A percentile compares a stretch with the other conserved stretches of the same genome.
Evolutionary conservation across 2,888 invertebrate species (phyloP).

Genomic region (Orgyia antiqua): DNA sequence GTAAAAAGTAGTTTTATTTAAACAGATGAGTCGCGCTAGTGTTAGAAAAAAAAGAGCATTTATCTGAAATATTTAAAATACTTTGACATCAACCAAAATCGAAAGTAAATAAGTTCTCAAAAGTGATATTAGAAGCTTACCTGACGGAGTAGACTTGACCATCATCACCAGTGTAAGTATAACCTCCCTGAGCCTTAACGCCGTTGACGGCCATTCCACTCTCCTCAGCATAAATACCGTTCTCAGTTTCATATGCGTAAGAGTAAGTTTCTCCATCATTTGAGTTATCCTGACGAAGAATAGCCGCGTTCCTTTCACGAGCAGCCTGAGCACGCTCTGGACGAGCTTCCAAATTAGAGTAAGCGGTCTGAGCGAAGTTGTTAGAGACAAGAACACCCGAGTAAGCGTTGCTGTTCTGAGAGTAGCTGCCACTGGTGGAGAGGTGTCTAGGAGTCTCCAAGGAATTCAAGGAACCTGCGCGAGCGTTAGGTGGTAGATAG

Average conservation of each 20-base stretch:
- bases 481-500: slow-evolving; percentile 54
- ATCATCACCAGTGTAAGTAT: slow-evolving; percentile 65
- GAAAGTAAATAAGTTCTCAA: too few species aligned
- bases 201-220: slow-evolving; percentile 63
- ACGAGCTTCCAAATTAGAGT: slow-evolving; percentile 29
- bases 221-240: slow-evolving; percentile 64
- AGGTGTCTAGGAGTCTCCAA: slow-evolving; percentile 11
- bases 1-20: too few species aligned
- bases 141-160: slow-evolving; percentile 61
- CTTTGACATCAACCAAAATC: too few species aligned
- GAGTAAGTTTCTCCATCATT: slow-evolving; percentile 61
- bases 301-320: slow-evolving; percentile 58
- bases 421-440: slow-evolving; percentile 13
- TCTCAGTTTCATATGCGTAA: slow-evolving; percentile 63
- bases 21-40: too few species aligned
- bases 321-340: slow-evolving; percentile 59
- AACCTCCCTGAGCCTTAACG: slow-evolving; percentile 63
- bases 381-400: slow-evolving; percentile 5
- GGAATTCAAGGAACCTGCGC: slow-evolving; percentile 19
- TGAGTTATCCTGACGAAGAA: slow-evolving; percentile 54
- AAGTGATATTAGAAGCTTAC: slow-evolving; percentile 34
- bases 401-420: slow-evolving; percentile 9
- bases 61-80: too few species aligned
- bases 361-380: slow-evolving; percentile 44
- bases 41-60: too few species aligned